phyloP scores from a whole-genome alignment of 1,140 invertebrate species.

The Cyclina sinensis region DNA sequence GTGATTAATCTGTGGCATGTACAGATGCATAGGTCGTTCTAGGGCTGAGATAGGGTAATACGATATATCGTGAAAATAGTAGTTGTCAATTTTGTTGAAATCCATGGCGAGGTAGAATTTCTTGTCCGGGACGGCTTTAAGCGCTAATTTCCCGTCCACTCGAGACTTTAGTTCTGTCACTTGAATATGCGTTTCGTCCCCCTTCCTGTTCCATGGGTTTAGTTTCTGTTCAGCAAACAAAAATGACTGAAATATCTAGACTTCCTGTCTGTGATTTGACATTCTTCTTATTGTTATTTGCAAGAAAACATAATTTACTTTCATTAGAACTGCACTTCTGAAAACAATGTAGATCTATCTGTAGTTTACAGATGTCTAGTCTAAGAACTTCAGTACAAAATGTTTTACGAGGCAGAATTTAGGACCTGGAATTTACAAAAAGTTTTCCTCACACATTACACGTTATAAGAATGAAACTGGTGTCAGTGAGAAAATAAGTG shows the following conservation, averaged over 20 bases:
- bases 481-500: background rate
- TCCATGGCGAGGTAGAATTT: slow-evolving; percentile 80
- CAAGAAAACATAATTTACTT: too few species aligned
- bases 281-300: too few species aligned
- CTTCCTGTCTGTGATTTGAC: too few species aligned
- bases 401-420: too few species aligned
- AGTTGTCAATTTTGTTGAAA: slow-evolving; percentile 78
- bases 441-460: too few species aligned
- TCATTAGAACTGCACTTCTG: background rate
- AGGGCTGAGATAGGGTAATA: slow-evolving; percentile 70
- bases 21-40: slow-evolving; percentile 86
- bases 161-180: slow-evolving; percentile 92
- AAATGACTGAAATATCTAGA: too few species aligned
- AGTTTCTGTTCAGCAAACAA: slow-evolving; percentile 68
- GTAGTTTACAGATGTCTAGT: too few species aligned
- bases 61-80: slow-evolving; percentile 65
- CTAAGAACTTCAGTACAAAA: too few species aligned
- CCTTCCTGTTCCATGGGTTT: slow-evolving; percentile 87
- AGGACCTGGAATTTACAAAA: background rate
- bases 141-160: slow-evolving; percentile 88
- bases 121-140: slow-evolving; percentile 73
- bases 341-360: too few species aligned
- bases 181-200: slow-evolving; percentile 87
- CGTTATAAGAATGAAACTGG: too few species aligned
- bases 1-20: slow-evolving; percentile 95